phyloP scores from a whole-genome alignment of 2,797 vertebrate species.

The Valencia hispanica region DNA sequence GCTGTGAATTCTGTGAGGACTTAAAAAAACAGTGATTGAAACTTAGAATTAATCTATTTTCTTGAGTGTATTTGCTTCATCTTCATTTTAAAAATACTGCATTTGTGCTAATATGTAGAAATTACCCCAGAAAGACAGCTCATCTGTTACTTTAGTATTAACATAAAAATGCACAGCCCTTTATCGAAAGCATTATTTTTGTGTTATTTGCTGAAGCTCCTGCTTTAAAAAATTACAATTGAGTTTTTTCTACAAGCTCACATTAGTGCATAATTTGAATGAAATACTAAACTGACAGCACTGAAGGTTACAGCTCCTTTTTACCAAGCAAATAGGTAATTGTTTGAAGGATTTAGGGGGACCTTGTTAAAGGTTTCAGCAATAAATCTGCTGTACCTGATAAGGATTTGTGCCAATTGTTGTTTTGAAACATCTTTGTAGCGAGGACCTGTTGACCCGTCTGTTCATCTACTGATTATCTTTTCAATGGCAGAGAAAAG shows the following conservation, averaged over 20 bases:
- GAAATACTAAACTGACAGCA: slow-evolving; percentile 4
- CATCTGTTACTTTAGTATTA: slow-evolving; percentile 47
- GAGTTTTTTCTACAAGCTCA: not conserved
- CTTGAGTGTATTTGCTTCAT: slow-evolving; percentile 34
- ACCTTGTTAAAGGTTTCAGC: slow-evolving; percentile 56
- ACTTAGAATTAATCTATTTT: slow-evolving; percentile 52
- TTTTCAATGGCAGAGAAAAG: slow-evolving; percentile 67
- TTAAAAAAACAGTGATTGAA: slow-evolving; percentile 34
- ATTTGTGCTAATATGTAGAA: slow-evolving; percentile 37
- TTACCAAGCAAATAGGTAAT: slow-evolving; percentile 7
- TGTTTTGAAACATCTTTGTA: slow-evolving; percentile 47
- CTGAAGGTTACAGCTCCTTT: not conserved
- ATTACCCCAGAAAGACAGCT: slow-evolving; percentile 31
- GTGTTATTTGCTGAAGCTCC: slow-evolving; percentile 13
- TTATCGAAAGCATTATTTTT: slow-evolving; percentile 45
- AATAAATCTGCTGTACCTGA: slow-evolving; percentile 35
- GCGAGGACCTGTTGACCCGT: slow-evolving; percentile 70
- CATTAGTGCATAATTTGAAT: slow-evolving; percentile 16
- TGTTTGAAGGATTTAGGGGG: slow-evolving; percentile 51
- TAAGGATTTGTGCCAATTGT: slow-evolving; percentile 62
- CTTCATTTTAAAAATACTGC: slow-evolving; percentile 38
- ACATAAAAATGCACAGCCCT: slow-evolving; percentile 30
- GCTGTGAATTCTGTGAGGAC: slow-evolving; percentile 45
- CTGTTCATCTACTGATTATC: slow-evolving; percentile 71
- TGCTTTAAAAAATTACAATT: not conserved